Conservation (phyloP, 1,140 invertebrate species). For the Drosophila lacteicornis region DNA sequence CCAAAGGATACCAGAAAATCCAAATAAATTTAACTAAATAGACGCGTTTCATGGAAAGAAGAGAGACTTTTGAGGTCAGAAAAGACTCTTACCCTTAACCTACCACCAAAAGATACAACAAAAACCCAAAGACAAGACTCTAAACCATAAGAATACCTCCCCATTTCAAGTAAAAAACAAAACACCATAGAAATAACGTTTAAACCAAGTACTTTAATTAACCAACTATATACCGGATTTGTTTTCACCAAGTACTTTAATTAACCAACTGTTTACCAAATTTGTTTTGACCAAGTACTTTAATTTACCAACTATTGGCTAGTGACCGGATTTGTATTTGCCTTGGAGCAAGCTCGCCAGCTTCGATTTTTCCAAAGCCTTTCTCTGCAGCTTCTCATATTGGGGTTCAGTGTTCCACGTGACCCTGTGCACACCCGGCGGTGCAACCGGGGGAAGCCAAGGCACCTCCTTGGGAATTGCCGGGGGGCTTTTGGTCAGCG, state of each 20-base stretch:
- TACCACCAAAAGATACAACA: too few species aligned
- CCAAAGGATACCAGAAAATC: too few species aligned
- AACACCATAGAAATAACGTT: background rate
- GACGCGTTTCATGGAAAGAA: too few species aligned
- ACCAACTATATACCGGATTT: background rate
- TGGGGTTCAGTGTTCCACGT: constrained; percentile 6
- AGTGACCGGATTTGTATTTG: background rate
- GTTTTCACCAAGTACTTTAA: background rate
- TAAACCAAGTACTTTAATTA: background rate
- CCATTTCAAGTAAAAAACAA: background rate
- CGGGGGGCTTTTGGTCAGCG: background rate
- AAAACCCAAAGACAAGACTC: too few species aligned
- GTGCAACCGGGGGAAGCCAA: background rate
- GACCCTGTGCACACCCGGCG: background rate
- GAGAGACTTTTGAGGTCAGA: background rate
- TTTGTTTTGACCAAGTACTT: background rate
- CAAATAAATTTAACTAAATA: too few species aligned
- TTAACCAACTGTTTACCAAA: background rate
- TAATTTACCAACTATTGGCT: background rate
- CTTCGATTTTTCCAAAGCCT: constrained; percentile 1
- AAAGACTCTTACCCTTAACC: background rate
- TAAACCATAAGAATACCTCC: too few species aligned
- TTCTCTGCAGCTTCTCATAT: constrained; percentile 40
- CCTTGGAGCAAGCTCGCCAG: background rate
- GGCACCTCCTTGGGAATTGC: background rate